Percentiles rank a stretch among this genome's conserved stretches.
phyloP scores from a whole-genome alignment of 2,113 vertebrate genomes.

The Thamnaconus septentrionalis region DNA sequence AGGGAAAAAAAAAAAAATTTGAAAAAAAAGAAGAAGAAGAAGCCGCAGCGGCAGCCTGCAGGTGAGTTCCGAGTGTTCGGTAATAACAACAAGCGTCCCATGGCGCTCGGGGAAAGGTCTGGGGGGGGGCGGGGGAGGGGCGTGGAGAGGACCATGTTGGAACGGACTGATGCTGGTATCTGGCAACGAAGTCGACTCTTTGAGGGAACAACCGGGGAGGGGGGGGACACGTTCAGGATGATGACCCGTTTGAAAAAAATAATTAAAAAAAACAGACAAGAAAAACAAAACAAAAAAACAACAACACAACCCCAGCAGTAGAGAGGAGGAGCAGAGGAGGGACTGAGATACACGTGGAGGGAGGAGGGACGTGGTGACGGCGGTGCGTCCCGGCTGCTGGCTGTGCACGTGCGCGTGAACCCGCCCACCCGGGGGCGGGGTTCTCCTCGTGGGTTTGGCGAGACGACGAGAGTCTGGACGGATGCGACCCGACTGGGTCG shows the following conservation, averaged over 20 bases:
- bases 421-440: no score
- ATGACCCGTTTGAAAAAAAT: no score
- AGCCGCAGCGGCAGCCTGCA: neutral
- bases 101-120: slow-evolving; percentile 13
- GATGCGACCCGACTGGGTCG: slow-evolving; percentile 50
- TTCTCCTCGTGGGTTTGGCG: no score
- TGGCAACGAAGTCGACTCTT: slow-evolving; percentile 5
- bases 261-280: no score
- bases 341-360: slow-evolving; percentile 2
- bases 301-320: no score
- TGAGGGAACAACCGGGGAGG: neutral
- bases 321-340: slow-evolving; percentile 2
- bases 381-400: slow-evolving; percentile 19
- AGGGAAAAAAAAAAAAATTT: slow-evolving; percentile 6
- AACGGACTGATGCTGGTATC: slow-evolving; percentile 35
- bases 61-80: neutral
- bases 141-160: neutral
- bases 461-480: slow-evolving; percentile 57
- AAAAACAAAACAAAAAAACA: no score
- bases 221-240: no score
- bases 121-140: neutral
- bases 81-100: slow-evolving; percentile 21
- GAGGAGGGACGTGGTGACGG: slow-evolving; percentile 6
- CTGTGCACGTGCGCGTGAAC: no score
- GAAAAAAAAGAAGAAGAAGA: no score